A percentile compares a stretch with the other conserved stretches of the same genome.
Conservation (phyloP, 2,113 vertebrate genomes). For the Tyto alba region DNA sequence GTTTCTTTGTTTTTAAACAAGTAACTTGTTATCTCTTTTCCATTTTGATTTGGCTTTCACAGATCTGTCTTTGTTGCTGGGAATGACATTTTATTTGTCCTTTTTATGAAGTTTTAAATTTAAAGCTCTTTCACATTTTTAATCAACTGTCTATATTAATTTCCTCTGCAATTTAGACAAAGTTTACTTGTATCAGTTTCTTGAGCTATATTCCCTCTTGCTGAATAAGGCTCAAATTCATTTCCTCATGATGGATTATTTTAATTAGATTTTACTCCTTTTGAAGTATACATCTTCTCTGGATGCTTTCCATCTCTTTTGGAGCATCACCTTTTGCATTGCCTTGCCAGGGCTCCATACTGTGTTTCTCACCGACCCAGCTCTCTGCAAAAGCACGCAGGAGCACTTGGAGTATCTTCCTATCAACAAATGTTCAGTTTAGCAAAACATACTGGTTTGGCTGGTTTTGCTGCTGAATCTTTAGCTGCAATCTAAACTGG, state of each 20-base stretch:
- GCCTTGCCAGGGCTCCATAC: neutral
- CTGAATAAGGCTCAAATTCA: constrained; percentile 16
- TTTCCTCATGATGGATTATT: constrained; percentile 36
- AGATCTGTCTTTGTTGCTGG: neutral
- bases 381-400: neutral
- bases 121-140: neutral
- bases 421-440: neutral
- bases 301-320: neutral
- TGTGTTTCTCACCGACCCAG: neutral
- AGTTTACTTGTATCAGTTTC: constrained; percentile 10
- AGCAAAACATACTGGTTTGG: constrained; percentile 24
- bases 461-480: constrained; percentile 23
- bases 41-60: neutral
- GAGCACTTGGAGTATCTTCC: neutral
- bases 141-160: constrained; percentile 35
- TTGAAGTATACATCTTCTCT: neutral
- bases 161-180: constrained; percentile 16
- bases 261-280: constrained; percentile 40
- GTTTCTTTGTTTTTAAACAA: neutral
- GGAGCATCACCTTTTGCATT: neutral
- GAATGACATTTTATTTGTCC: neutral
- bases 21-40: neutral
- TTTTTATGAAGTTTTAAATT: neutral
- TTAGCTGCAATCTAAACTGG: neutral
- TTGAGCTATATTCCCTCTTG: neutral